Conservation (phyloP, 2,113 vertebrate genomes). For the Nothoprocta perdicaria region DNA sequence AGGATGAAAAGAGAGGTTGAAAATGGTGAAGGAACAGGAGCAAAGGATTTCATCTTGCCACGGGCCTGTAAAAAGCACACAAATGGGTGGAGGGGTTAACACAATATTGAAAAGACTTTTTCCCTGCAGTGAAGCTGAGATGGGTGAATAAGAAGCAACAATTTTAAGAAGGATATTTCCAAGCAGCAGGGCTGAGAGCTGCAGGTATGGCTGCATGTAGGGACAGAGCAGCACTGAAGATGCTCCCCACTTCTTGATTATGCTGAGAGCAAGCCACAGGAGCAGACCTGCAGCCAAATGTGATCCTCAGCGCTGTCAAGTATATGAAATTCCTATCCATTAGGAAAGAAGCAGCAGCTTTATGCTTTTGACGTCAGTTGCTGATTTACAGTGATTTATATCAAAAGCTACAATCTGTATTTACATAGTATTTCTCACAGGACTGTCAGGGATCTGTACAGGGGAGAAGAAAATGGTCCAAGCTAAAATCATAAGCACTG, state of each 20-base stretch:
- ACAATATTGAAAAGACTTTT: background rate
- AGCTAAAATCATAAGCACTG: background rate
- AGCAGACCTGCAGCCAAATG: background rate
- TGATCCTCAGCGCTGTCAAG: background rate
- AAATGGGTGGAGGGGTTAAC: background rate
- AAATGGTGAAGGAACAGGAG: background rate
- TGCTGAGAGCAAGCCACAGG: background rate
- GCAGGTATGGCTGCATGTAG: background rate
- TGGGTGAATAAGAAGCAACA: background rate
- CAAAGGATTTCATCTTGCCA: background rate
- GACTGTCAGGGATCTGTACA: slow-evolving; percentile 1
- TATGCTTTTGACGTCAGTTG: slow-evolving; percentile 47
- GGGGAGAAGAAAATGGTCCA: background rate
- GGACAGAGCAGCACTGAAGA: background rate
- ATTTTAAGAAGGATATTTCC: background rate
- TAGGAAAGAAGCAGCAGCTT: slow-evolving; percentile 22
- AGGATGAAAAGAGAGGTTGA: background rate
- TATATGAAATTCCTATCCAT: slow-evolving; percentile 6
- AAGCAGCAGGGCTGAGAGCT: background rate
- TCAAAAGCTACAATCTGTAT: slow-evolving; percentile 36
- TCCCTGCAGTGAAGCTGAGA: background rate
- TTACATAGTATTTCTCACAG: slow-evolving; percentile 46
- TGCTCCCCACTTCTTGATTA: background rate
- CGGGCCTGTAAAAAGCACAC: background rate
- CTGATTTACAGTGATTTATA: slow-evolving; percentile 60